Base-by-base conservation (phyloP, 2,888 invertebrate genomes). In the Diabrotica balteata region DNA sequence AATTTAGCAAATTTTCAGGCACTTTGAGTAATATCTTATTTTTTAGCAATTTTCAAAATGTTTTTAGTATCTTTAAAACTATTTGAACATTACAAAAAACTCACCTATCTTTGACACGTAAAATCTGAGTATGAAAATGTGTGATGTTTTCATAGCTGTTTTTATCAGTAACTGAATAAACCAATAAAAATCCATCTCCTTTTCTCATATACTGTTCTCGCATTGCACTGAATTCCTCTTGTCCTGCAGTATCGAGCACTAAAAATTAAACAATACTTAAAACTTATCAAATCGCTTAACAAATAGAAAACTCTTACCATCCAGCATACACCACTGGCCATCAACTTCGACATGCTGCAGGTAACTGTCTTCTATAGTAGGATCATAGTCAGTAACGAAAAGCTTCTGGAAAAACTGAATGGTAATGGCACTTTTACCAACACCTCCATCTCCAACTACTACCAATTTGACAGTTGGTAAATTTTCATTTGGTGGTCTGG, bases 211-310 rank as follows among this genome's bases (percentile, higher is more conserved):
- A 95, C 85, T 94, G 94, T 80, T 95, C 95, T 74, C 95, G 87
- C 95, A 97, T 96, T 53, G 96, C 96, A 83, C 95, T 94, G 87
- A 96, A 97, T 86, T 97, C 96, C 83, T 97, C 96, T 84, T 97
- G 96, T 0, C 96, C 97, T 7, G 96, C 96, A 59, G 96, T 97
- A 85, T 97, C 96, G 81, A 97, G 86, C 52, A 97, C 96, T 96
- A 84, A 72, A 50, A 72, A 67, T 57, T 65, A 59, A 73, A 8
- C 11, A 7, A 50, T 17, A n/a, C n/a, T 10, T 50, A 50, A 11
- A 50, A n/a, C 17, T 50, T 1, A 50, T 11, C 7, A 50, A 50
- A n/a, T n/a, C 3, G 22, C n/a, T 17, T 10, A 57, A 22, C 22
- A 7, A 46, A 32, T 32, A 32, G 32, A 32, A 32, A 32, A 32